Percentiles rank a stretch among this genome's conserved stretches.
Evolutionary conservation across 2,888 invertebrate species (phyloP).

Genomic region (Tetragonula carbonaria): DNA sequence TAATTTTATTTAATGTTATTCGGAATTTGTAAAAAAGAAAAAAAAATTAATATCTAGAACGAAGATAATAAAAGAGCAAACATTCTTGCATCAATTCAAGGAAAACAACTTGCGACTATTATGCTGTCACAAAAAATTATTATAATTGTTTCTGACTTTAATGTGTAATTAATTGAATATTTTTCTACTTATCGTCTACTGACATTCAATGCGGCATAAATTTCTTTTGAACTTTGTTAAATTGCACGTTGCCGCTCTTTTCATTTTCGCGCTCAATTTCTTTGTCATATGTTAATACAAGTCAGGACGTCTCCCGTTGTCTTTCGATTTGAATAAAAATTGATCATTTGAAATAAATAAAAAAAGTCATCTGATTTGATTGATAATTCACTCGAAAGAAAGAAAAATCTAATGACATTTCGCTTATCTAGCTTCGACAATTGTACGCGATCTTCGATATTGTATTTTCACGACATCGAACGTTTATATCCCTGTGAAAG

Average conservation of each 20-base stretch:
- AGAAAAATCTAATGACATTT: background rate
- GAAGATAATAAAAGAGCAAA: background rate
- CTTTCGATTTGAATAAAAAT: conserved; percentile 23
- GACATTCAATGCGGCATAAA: background rate
- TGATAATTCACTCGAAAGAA: background rate
- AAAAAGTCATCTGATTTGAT: background rate
- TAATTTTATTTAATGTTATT: background rate
- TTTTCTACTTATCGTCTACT: background rate
- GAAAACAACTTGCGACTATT: background rate
- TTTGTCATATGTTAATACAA: conserved; percentile 34
- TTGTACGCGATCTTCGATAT: background rate
- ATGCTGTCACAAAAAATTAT: background rate
- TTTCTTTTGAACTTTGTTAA: background rate
- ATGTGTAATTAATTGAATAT: background rate
- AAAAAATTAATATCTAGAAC: background rate
- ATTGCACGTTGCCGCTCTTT: background rate
- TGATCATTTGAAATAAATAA: too few species aligned
- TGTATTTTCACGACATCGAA: background rate
- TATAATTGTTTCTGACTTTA: background rate
- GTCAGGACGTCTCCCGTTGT: conserved; percentile 41
- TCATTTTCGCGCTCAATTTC: background rate
- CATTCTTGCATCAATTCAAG: background rate
- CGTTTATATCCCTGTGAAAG: background rate
- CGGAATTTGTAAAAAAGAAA: background rate
- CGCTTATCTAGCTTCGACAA: background rate